phyloP scores from a whole-genome alignment of 2,113 vertebrate species.

The Cacatua alba region DNA sequence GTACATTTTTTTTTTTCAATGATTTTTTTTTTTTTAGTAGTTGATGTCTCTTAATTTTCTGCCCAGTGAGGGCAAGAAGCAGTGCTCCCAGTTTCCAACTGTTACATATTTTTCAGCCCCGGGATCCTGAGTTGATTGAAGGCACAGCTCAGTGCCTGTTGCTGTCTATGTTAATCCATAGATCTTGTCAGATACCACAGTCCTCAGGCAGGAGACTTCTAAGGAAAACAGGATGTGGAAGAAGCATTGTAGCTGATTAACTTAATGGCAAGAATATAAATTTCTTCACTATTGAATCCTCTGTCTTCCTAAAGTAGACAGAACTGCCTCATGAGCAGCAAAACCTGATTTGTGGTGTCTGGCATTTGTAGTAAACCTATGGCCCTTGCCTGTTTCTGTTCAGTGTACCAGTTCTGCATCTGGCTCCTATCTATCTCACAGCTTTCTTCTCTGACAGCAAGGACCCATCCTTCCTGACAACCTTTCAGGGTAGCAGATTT shows the following conservation, averaged over 20 bases:
- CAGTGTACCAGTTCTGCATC: too few relatives aligned
- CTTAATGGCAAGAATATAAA: background rate
- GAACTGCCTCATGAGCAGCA: background rate
- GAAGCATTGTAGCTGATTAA: background rate
- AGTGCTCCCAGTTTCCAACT: background rate
- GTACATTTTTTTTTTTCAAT: too few relatives aligned
- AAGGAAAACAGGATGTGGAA: background rate
- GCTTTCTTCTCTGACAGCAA: background rate
- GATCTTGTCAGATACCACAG: background rate
- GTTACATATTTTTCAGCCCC: background rate
- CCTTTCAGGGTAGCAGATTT: background rate
- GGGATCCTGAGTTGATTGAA: background rate
- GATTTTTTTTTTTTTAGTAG: too few relatives aligned
- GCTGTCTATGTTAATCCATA: background rate
- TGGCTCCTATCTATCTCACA: background rate
- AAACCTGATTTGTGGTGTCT: background rate
- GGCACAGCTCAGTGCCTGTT: background rate
- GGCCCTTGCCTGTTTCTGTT: background rate
- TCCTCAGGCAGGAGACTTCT: background rate
- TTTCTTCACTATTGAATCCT: background rate
- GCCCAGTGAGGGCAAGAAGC: background rate
- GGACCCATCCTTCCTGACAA: background rate
- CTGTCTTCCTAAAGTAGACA: background rate
- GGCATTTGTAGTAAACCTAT: background rate
- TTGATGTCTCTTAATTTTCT: background rate